These are phyloP conservation scores for Hemicordylus capensis DNA, from an alignment of 2,113 vertebrate genomes.

Conservation along the genomic window DNA sequence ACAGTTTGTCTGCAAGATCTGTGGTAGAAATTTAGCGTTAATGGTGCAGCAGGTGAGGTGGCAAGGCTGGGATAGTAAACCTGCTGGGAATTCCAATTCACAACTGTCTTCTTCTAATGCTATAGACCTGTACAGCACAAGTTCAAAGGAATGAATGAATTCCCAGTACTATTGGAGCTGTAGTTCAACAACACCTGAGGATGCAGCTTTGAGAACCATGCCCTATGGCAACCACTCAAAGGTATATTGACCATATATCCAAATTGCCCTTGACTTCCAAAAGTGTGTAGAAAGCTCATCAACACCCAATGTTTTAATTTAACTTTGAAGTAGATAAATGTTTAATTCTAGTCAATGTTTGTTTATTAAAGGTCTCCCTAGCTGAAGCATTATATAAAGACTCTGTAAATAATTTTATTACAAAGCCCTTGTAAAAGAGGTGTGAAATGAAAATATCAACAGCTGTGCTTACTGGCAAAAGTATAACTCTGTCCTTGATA, in stretches of 20 bases:
- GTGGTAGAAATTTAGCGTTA: background rate
- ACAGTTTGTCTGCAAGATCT: background rate
- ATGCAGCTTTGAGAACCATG: too few species aligned
- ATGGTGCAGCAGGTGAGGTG: background rate
- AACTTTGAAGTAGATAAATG: conserved; percentile 47
- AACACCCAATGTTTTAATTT: background rate
- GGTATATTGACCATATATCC: background rate
- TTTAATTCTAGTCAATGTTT: conserved; percentile 46
- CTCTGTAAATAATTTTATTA: conserved; percentile 58
- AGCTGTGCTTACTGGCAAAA: conserved; percentile 56
- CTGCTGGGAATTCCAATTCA: too few species aligned
- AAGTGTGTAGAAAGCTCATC: background rate
- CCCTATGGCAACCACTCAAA: background rate
- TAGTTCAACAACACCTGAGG: too few species aligned
- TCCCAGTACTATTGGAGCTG: too few species aligned
- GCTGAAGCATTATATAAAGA: conserved; percentile 48
- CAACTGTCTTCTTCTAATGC: too few species aligned
- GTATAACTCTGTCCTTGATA: conserved; percentile 17
- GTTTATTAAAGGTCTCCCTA: conserved; percentile 57
- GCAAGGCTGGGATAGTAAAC: too few species aligned
- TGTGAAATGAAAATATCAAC: conserved; percentile 68
- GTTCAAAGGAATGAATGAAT: too few species aligned
- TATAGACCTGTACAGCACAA: too few species aligned
- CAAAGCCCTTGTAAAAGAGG: conserved; percentile 50
- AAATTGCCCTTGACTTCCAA: conserved; percentile 17